Conservation (phyloP, 2,888 invertebrate species). For the Theretra japonica region DNA sequence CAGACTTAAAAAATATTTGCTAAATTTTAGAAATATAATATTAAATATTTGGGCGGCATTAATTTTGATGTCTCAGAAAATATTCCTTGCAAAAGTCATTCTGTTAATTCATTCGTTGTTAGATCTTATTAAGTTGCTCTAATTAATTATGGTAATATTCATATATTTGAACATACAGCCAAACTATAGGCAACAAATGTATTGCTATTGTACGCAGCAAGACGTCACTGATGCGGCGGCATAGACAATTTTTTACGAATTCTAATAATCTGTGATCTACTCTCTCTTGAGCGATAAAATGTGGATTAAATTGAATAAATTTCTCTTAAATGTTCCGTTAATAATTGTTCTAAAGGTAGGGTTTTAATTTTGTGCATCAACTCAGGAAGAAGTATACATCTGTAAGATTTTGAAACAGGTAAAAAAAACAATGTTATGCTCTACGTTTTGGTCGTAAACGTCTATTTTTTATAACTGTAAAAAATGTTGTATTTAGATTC, state of each 20-base stretch:
- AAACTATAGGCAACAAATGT: background rate
- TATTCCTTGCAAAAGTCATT: too few relatives aligned
- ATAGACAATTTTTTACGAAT: slow-evolving; percentile 30
- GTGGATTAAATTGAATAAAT: slow-evolving; percentile 54
- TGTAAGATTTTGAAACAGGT: slow-evolving; percentile 44
- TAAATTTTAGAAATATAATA: background rate
- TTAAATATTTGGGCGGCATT: too few relatives aligned
- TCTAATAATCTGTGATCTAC: slow-evolving; percentile 25
- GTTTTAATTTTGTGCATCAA: slow-evolving; percentile 47
- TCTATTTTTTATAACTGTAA: slow-evolving; percentile 50
- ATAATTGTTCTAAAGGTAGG: slow-evolving; percentile 55
- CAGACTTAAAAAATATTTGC: background rate
- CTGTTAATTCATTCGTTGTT: too few relatives aligned
- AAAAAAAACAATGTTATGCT: slow-evolving; percentile 41
- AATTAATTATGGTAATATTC: too few relatives aligned
- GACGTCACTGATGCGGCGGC: slow-evolving; percentile 37
- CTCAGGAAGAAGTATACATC: slow-evolving; percentile 40
- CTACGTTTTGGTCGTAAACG: slow-evolving; percentile 39
- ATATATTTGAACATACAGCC: background rate
- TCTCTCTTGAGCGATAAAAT: slow-evolving; percentile 32
- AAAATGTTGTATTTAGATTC: slow-evolving; percentile 45
- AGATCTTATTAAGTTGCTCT: too few relatives aligned
- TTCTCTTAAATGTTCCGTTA: slow-evolving; percentile 48
- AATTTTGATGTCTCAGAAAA: too few relatives aligned
- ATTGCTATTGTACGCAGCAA: background rate